A percentile compares a stretch with the other conserved stretches of the same genome.
Evolutionary conservation across 2,113 vertebrate genomes (phyloP).

Genomic region (Enhydra lutris): DNA sequence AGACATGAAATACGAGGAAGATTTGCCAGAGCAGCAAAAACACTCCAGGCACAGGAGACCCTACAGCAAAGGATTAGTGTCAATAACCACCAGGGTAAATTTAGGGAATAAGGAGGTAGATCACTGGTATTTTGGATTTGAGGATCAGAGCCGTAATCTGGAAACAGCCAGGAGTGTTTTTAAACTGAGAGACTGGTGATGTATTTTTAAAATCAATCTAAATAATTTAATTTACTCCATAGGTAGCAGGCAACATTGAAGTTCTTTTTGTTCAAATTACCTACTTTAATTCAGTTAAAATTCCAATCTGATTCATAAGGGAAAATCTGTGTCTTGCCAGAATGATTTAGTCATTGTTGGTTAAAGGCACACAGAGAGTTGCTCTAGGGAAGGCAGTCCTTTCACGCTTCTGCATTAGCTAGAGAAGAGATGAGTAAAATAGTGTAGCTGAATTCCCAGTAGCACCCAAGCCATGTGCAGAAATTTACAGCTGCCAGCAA

Average conservation of each 20-base stretch:
- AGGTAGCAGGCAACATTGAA: background rate
- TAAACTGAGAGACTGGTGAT: background rate
- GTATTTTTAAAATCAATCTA: background rate
- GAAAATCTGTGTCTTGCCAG: background rate
- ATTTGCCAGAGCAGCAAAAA: constrained; percentile 14
- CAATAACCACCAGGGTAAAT: background rate
- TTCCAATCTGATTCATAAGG: constrained; percentile 27
- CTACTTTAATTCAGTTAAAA: constrained; percentile 24
- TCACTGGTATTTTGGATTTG: background rate
- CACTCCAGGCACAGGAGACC: background rate
- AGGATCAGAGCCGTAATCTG: background rate
- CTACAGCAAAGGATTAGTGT: background rate
- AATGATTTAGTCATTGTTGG: constrained; percentile 19
- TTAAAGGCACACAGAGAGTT: background rate
- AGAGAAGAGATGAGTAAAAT: background rate
- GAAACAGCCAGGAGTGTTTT: background rate
- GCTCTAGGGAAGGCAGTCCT: background rate
- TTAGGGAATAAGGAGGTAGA: background rate
- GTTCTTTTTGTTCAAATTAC: background rate
- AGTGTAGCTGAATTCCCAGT: background rate
- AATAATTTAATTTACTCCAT: background rate
- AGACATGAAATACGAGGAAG: background rate
- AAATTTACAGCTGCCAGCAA: constrained; percentile 16
- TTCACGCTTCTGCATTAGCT: background rate
- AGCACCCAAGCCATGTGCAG: background rate